Conservation (phyloP, 2,797 vertebrate genomes). For the Synaphobranchus kaupii region DNA sequence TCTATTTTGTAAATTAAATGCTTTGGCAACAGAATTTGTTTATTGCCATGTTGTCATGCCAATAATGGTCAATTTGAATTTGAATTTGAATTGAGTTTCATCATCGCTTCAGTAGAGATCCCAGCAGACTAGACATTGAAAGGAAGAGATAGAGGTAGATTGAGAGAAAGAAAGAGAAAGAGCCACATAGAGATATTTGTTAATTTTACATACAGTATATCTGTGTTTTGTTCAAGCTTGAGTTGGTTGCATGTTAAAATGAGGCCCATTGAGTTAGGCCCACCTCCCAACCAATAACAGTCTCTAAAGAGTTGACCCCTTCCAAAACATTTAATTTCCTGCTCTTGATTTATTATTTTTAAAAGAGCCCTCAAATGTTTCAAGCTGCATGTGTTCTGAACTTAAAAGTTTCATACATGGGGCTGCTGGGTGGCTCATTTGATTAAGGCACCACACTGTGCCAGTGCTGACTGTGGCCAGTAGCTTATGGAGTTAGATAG, state of each 20-base stretch:
- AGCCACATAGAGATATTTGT: not conserved
- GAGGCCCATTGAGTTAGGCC: not conserved
- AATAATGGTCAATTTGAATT: not conserved
- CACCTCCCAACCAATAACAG: too few relatives aligned
- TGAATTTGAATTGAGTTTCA: not conserved
- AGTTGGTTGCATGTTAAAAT: not conserved
- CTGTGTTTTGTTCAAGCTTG: not conserved
- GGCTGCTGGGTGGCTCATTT: too few relatives aligned
- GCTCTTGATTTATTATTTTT: too few relatives aligned
- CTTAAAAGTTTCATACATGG: too few relatives aligned
- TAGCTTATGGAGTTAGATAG: too few relatives aligned
- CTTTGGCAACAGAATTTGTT: not conserved
- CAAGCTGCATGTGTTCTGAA: too few relatives aligned
- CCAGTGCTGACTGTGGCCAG: too few relatives aligned
- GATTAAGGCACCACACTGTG: too few relatives aligned
- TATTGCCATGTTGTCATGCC: not conserved
- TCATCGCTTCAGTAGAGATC: not conserved
- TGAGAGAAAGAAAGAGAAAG: not conserved
- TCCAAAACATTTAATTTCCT: too few relatives aligned
- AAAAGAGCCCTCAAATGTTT: too few relatives aligned
- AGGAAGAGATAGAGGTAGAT: not conserved
- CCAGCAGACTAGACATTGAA: not conserved
- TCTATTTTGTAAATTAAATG: not conserved
- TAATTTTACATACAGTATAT: not conserved
- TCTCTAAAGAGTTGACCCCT: too few relatives aligned